Evolutionary conservation across 2,113 vertebrate genomes (phyloP).

Genomic region (Mirza zaza): DNA sequence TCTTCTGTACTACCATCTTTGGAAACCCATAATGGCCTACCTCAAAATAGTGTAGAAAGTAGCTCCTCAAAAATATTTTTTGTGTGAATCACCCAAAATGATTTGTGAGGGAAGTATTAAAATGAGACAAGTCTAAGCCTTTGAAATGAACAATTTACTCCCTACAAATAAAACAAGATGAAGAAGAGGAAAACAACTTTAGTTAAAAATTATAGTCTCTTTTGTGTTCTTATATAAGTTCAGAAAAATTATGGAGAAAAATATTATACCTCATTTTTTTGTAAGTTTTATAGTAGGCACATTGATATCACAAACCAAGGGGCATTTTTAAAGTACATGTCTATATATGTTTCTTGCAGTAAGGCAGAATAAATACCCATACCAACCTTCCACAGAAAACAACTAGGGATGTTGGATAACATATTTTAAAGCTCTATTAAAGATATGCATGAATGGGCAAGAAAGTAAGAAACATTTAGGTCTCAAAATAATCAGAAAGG

Average conservation of each 20-base stretch:
- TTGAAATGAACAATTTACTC: conserved; percentile 37
- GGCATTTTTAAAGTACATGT: neutral
- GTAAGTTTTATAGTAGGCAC: neutral
- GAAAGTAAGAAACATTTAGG: conserved; percentile 6
- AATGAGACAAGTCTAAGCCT: neutral
- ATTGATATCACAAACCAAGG: neutral
- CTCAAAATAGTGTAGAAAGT: conserved; percentile 19
- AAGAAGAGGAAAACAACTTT: neutral
- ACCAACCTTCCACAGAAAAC: conserved; percentile 39
- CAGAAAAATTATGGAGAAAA: neutral
- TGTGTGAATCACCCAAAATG: neutral
- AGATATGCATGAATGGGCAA: conserved; percentile 12
- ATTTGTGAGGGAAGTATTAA: conserved; percentile 24
- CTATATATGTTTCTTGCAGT: neutral
- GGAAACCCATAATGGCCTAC: neutral
- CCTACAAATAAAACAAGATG: neutral
- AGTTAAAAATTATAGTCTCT: neutral
- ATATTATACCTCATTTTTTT: neutral
- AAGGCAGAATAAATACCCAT: conserved; percentile 22
- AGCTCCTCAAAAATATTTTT: neutral
- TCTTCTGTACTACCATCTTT: neutral
- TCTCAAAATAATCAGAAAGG: conserved; percentile 53
- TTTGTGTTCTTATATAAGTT: neutral
- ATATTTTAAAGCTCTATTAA: conserved; percentile 27
- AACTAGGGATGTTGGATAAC: conserved; percentile 25